phyloP scores from a whole-genome alignment of 2,797 vertebrate species.

The Rhincodon typus region DNA sequence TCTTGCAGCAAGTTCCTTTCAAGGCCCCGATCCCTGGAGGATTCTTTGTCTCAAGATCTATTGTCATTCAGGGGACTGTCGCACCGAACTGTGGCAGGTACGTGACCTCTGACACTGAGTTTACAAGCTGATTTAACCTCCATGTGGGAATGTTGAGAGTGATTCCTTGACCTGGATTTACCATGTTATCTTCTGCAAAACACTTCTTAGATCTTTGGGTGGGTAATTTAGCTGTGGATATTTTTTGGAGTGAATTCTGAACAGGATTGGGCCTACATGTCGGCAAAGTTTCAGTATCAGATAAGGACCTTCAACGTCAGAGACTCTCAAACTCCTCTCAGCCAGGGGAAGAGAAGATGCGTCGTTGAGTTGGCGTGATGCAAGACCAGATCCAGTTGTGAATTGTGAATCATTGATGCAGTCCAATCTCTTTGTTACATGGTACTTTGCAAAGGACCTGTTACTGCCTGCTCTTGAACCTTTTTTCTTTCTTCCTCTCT shows the following conservation, averaged over 20 bases:
- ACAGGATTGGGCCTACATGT: not conserved
- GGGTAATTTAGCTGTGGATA: not conserved
- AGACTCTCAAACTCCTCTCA: no score
- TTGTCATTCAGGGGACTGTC: conserved; percentile 55
- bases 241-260: not conserved
- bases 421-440: not conserved
- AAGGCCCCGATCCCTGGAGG: conserved; percentile 52
- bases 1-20: conserved; percentile 55
- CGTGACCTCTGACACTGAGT: conserved; percentile 16
- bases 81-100: conserved; percentile 50
- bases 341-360: not conserved
- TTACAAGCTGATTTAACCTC: not conserved
- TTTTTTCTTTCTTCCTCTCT: not conserved
- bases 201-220: not conserved
- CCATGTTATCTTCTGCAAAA: no score
- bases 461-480: not conserved
- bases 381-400: not conserved
- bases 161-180: not conserved
- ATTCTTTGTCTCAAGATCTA: conserved; percentile 49
- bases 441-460: not conserved
- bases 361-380: not conserved
- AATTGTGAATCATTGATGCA: not conserved
- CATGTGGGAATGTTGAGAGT: not conserved
- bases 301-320: not conserved
- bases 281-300: not conserved